Conservation (phyloP, 2,113 vertebrate genomes). For the Hemichromis elongatus region DNA sequence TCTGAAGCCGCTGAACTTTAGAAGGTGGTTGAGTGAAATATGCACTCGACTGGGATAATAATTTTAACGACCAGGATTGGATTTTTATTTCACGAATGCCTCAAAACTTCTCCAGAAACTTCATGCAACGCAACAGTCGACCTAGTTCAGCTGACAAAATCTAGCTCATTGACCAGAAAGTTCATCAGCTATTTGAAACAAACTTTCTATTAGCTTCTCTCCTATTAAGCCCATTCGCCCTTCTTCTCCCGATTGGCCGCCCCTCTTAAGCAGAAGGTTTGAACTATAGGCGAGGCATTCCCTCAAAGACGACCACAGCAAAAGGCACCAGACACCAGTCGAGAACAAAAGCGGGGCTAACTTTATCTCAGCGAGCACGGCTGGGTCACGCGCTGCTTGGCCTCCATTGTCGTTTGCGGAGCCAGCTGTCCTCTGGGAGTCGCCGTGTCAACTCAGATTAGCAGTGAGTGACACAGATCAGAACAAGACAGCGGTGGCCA, state of each 20-base stretch:
- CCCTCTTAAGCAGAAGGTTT: neutral
- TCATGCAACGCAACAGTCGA: neutral
- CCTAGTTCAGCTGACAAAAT: neutral
- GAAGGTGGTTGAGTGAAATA: neutral
- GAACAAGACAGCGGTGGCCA: slow-evolving; percentile 19
- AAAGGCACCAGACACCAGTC: neutral
- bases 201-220: neutral
- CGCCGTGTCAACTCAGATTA: slow-evolving; percentile 55
- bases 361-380: neutral
- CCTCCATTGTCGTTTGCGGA: slow-evolving; percentile 22
- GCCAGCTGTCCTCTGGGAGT: slow-evolving; percentile 49
- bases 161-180: neutral
- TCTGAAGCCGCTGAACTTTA: neutral
- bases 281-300: neutral
- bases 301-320: neutral
- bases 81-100: neutral
- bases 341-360: neutral
- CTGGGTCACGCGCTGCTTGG: slow-evolving; percentile 29
- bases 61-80: neutral
- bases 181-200: neutral
- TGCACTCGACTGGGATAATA: neutral
- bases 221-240: neutral
- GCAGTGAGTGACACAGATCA: slow-evolving; percentile 11
- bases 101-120: neutral
- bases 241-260: neutral